Base-by-base conservation (phyloP, 1,140 invertebrate species). In the Drosophila lacertosa region DNA sequence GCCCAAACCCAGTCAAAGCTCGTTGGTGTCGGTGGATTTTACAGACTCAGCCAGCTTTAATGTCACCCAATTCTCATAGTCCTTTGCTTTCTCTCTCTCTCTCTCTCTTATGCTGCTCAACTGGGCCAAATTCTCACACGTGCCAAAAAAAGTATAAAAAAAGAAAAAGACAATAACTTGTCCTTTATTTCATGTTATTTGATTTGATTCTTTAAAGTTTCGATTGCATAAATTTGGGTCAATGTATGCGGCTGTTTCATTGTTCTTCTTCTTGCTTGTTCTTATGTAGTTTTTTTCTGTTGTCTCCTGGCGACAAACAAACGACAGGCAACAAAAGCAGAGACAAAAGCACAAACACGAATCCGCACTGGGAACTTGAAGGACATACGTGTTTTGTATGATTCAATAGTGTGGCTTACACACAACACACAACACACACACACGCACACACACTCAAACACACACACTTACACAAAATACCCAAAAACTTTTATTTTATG, bases 401-500 rank as follows among this genome's bases (percentile, higher is more conserved):
- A 70, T 63, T 70, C 67, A 70, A 70, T 70, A 69, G 66, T 54
- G 20, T 54, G n/a, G 35, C 51, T 50, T 13, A 33, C 18, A 53
- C 33, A 53, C n/a, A n/a, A n/a, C n/a, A n/a, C n/a, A n/a, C n/a
- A n/a, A n/a, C 33, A 53, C 20, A 4, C 47, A 24, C 33, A 22
- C 47, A 33, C 50, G 10, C 32, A 53, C 33, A 53, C 33, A n/a
- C n/a, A n/a, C n/a, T n/a, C n/a, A n/a, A n/a, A 1, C 9, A 51
- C 16, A 40, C n/a, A 54, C 35, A 39, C n/a, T 2, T 35, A 15
- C 4, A n/a, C 5, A 18, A 57, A 57, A 39, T 45, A 40, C 29
- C 62, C 16, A 63, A 57, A 57, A 80, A 73, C 65, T 86, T 83
- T 83, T 83, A 80, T 83, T 83, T 83, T 83, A 83, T 83, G 81